phyloP scores from a whole-genome alignment of 1,140 invertebrate species.

The Nymphalis io region DNA sequence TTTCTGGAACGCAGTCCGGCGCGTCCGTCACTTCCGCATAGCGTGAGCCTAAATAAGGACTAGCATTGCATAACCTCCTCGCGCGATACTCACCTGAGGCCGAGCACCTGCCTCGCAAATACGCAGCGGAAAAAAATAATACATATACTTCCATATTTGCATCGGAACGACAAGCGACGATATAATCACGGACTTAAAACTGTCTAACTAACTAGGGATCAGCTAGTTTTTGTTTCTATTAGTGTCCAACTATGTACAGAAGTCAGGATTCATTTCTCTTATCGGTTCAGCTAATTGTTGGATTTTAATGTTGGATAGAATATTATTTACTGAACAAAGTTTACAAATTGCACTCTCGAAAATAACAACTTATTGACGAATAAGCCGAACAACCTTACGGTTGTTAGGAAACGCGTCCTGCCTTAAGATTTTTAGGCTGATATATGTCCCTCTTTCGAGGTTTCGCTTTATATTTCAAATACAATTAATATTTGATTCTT shows the following conservation, averaged over 20 bases:
- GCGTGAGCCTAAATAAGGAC: slow-evolving; percentile 21
- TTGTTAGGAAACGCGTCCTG: not conserved
- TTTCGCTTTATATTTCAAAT: not conserved
- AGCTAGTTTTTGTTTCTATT: not conserved
- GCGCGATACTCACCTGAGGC: slow-evolving; percentile 10
- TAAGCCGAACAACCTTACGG: too few relatives aligned
- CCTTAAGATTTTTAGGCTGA: not conserved
- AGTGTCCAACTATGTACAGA: not conserved
- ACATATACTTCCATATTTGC: slow-evolving; percentile 3
- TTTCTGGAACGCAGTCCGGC: slow-evolving; percentile 4
- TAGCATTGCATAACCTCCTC: slow-evolving; percentile 7
- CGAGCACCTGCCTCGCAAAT: not conserved
- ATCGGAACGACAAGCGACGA: not conserved
- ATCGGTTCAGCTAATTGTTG: too few relatives aligned
- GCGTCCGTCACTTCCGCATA: slow-evolving; percentile 21
- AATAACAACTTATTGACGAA: too few relatives aligned
- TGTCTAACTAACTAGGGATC: not conserved
- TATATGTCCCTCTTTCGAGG: not conserved
- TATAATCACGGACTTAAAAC: not conserved
- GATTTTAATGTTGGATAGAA: too few relatives aligned
- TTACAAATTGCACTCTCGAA: too few relatives aligned
- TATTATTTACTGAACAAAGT: too few relatives aligned
- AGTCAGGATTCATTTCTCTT: too few relatives aligned
- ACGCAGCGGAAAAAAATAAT: not conserved
- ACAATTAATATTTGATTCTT: not conserved